Conservation (phyloP, 2,113 vertebrate genomes). For the Calyptommatus sinebrachiatus region DNA sequence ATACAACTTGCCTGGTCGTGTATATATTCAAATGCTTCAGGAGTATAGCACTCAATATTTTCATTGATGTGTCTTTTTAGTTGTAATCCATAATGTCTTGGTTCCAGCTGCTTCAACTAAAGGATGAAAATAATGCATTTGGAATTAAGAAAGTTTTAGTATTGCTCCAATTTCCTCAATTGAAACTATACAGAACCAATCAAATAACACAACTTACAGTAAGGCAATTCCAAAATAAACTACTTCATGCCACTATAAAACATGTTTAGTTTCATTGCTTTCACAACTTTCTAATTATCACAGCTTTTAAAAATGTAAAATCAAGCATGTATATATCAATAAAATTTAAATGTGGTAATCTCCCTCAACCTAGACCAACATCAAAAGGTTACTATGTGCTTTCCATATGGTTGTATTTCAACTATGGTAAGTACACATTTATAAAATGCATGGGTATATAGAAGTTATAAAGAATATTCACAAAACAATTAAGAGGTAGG, state of each 20-base stretch:
- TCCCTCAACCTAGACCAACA: conserved; percentile 16
- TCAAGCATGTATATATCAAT: conserved; percentile 25
- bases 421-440: conserved; percentile 29
- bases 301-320: conserved; percentile 21
- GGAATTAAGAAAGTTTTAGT: conserved; percentile 34
- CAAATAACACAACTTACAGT: conserved; percentile 16
- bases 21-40: conserved; percentile 72
- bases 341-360: conserved; percentile 14
- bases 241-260: conserved; percentile 13
- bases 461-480: neutral
- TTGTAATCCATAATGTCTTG: conserved; percentile 75
- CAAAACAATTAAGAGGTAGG: too few relatives aligned
- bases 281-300: conserved; percentile 18
- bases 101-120: conserved; percentile 86
- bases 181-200: neutral
- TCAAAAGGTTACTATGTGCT: neutral
- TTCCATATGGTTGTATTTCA: conserved; percentile 33
- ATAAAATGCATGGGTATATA: conserved; percentile 24
- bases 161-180: conserved; percentile 16
- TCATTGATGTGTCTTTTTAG: conserved; percentile 72
- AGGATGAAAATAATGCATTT: conserved; percentile 31
- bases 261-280: conserved; percentile 27
- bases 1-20: conserved; percentile 76
- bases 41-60: conserved; percentile 65
- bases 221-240: conserved; percentile 7